Conservation (phyloP, 2,797 vertebrate genomes). For the Cossypha heuglini region DNA sequence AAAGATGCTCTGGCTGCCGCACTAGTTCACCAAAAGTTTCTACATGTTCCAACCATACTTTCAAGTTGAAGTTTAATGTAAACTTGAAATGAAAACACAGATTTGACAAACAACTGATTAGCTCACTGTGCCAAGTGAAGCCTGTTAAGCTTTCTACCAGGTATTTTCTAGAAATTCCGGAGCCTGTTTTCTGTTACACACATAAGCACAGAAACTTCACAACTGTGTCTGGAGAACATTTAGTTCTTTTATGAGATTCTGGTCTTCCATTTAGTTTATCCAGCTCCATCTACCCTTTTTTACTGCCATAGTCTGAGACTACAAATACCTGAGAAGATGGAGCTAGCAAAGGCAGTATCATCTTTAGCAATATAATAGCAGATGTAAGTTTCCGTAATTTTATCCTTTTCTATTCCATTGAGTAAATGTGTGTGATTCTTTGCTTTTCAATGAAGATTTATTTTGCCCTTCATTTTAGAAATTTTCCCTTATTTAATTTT, state of each 20-base stretch:
- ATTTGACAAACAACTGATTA: background rate
- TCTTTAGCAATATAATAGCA: background rate
- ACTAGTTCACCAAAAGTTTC: background rate
- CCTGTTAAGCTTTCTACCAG: background rate
- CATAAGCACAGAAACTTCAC: background rate
- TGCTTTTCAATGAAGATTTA: background rate
- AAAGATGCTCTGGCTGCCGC: background rate
- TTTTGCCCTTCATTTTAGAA: background rate
- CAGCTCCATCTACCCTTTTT: background rate
- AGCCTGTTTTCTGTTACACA: background rate
- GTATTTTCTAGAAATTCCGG: background rate
- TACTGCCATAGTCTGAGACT: background rate
- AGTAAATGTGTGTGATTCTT: background rate
- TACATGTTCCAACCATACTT: background rate
- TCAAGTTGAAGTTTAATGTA: background rate
- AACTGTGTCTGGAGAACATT: background rate
- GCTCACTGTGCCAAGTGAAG: background rate
- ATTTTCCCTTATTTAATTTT: background rate
- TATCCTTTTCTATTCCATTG: background rate
- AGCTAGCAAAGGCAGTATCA: background rate
- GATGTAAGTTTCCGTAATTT: background rate
- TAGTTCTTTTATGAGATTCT: slow-evolving; percentile 8
- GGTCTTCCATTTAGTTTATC: slow-evolving; percentile 3
- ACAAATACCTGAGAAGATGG: background rate
- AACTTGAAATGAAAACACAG: background rate